Base-by-base conservation (phyloP, 2,797 vertebrate genomes). In the Monodelphis domestica region DNA sequence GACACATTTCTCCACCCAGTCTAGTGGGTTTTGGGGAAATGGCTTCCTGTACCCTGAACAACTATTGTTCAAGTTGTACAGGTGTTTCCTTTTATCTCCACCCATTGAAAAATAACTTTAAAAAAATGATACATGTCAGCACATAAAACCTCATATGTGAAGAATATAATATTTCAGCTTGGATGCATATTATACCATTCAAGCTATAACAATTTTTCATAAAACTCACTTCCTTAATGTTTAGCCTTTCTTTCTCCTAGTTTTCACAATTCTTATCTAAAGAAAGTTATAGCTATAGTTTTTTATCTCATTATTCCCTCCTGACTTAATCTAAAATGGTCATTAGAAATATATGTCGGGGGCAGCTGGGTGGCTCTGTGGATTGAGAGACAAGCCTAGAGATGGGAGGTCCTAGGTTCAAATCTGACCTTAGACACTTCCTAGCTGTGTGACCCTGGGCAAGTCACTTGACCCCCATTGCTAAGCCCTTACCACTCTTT, bases 71-170 rank as follows among this genome's bases (percentile, higher is more conserved):
- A 95, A 98, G 97, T 97, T 97, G 96, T 94, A 97, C 99, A 99
- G 99, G 99, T 99, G 99, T 97, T 99, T 99, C 99, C 99, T 99
- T 96, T 97, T 98, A 98, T 88, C 95, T 91, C 96, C 95, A 97
- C 94, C 93, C 97, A 93, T 95, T 96, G 89, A 96, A 55, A 53
- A 54, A 96, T 91, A 84, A 93, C 96, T 93, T 94, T 91, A 93
- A 96, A 89, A 93, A 90, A 38, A 70, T 95, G 95, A 97, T 95
- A n/a, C n/a, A 93, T 95, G 93, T 93, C 88, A 89, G 55, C 78
- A 93, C 51, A 96, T 55, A 95, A 98, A 88, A 53, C 70, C 91
- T 56, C 21, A 30, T 10, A 93, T 94, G 52, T 87, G 91, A 88
- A 51, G 54, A 45, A 15, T 4, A 94, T 88, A 56, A 88, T 53